Evolutionary conservation across 2,797 vertebrate genomes (phyloP).

Genomic region (Crypturellus tataupa): DNA sequence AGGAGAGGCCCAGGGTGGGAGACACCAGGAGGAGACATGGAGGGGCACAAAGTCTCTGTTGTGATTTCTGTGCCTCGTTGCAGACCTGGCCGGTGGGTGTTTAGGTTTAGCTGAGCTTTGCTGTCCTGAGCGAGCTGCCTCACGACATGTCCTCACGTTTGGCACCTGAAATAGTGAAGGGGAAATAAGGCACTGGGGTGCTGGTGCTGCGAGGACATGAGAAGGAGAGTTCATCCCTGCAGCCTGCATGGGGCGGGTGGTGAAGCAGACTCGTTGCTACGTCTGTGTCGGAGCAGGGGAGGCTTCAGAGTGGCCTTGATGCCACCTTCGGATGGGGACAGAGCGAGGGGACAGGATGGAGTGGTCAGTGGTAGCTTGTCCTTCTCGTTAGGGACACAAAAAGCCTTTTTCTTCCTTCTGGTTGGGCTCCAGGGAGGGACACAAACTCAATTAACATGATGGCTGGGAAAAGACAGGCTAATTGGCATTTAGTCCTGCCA

Average conservation of each 20-base stretch:
- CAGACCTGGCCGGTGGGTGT: background rate
- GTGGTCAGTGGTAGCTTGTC: background rate
- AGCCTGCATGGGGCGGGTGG: background rate
- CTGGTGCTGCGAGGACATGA: background rate
- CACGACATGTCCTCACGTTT: fast-evolving
- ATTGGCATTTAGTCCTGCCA: constrained; percentile 49
- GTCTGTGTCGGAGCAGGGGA: background rate
- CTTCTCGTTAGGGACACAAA: constrained; percentile 54
- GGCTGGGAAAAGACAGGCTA: constrained; percentile 46
- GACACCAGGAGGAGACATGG: background rate
- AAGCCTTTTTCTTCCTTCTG: constrained; percentile 61
- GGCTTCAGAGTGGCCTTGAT: background rate
- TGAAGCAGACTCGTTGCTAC: fast-evolving
- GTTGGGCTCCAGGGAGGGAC: background rate
- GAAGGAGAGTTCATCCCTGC: background rate
- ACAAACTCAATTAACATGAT: constrained; percentile 55
- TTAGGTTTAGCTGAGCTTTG: background rate
- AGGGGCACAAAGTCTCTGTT: background rate
- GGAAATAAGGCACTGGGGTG: background rate
- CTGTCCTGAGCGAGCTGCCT: background rate
- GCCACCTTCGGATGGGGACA: background rate
- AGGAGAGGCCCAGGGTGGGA: background rate
- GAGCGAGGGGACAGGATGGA: background rate
- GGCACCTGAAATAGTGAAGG: background rate
- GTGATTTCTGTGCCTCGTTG: fast-evolving